Percentiles rank a stretch among this genome's conserved stretches.
These are phyloP conservation scores for Parauchenoglanis ngamensis DNA, from an alignment of 2,797 vertebrate species.

Conservation along the genomic window DNA sequence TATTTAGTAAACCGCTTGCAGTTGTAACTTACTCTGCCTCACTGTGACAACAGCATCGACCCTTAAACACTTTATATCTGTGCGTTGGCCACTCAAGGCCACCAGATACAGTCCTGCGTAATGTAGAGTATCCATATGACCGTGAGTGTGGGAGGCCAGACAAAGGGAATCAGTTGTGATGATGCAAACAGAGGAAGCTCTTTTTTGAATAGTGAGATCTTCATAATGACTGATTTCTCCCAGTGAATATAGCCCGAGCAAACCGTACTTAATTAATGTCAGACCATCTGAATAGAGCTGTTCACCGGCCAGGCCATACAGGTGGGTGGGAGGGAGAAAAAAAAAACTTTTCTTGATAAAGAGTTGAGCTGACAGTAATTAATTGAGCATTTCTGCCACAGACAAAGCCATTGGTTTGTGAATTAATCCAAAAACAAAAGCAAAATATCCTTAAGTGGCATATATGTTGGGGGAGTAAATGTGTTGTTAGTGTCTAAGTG, in stretches of 20 bases:
- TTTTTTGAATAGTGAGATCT: slow-evolving; percentile 55
- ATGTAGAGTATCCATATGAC: slow-evolving; percentile 4
- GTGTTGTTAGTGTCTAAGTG: slow-evolving; percentile 35
- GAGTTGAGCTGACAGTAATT: slow-evolving; percentile 59
- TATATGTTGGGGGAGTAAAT: slow-evolving; percentile 45
- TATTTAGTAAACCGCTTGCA: neutral
- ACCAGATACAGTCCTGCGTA: neutral
- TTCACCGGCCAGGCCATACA: slow-evolving; percentile 23
- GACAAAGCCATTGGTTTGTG: slow-evolving; percentile 51
- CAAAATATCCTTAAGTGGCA: slow-evolving; percentile 36
- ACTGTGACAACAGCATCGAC: neutral
- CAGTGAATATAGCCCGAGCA: slow-evolving; percentile 42
- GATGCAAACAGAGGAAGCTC: slow-evolving; percentile 29
- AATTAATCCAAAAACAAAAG: slow-evolving; percentile 53
- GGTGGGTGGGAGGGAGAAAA: neutral
- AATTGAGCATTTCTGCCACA: slow-evolving; percentile 49
- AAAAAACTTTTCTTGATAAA: slow-evolving; percentile 54
- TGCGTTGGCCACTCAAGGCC: neutral
- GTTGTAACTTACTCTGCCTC: neutral
- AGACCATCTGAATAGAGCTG: slow-evolving; percentile 43
- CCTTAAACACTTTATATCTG: neutral
- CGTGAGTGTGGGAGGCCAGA: slow-evolving; percentile 25
- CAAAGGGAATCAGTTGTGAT: slow-evolving; percentile 36
- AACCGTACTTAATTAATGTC: slow-evolving; percentile 59
- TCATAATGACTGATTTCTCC: slow-evolving; percentile 51